phyloP scores from a whole-genome alignment of 1,140 invertebrate species.

The Argopecten irradians region DNA sequence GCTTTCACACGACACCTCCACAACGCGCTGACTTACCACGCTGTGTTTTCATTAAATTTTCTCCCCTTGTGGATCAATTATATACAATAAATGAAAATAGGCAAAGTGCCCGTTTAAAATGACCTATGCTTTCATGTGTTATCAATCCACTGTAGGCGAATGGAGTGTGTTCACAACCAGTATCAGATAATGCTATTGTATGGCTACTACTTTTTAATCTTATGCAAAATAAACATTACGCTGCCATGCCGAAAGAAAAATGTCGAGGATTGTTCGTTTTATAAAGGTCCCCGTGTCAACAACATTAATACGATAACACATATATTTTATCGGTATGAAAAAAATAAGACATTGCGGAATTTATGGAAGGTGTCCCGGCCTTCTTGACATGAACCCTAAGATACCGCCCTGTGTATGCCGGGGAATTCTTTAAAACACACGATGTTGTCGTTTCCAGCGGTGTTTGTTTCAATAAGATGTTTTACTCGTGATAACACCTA shows the following conservation, averaged over 20 bases:
- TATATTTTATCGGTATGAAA: neutral
- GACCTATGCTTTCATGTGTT: neutral
- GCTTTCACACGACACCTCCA: constrained; percentile 12
- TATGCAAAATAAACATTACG: neutral
- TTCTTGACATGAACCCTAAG: neutral
- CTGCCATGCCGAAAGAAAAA: neutral
- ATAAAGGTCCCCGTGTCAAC: neutral
- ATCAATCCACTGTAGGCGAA: neutral
- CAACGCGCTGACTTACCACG: constrained; percentile 4
- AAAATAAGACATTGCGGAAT: neutral
- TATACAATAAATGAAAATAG: constrained; percentile 19
- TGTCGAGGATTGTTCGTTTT: neutral
- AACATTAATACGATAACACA: too few species aligned
- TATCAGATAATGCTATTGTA: neutral
- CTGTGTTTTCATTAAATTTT: constrained; percentile 4
- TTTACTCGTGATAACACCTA: neutral
- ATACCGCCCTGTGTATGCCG: neutral
- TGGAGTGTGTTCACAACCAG: neutral
- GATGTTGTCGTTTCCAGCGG: neutral
- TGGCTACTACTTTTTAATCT: neutral
- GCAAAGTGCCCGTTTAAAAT: constrained; percentile 21
- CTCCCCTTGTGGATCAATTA: constrained; percentile 5
- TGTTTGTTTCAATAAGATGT: constrained; percentile 18
- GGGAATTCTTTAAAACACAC: neutral
- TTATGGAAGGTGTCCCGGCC: neutral